These are phyloP conservation scores for Hirtodrosophila duncani DNA, from an alignment of 2,888 invertebrate species.

Conservation along the genomic window DNA sequence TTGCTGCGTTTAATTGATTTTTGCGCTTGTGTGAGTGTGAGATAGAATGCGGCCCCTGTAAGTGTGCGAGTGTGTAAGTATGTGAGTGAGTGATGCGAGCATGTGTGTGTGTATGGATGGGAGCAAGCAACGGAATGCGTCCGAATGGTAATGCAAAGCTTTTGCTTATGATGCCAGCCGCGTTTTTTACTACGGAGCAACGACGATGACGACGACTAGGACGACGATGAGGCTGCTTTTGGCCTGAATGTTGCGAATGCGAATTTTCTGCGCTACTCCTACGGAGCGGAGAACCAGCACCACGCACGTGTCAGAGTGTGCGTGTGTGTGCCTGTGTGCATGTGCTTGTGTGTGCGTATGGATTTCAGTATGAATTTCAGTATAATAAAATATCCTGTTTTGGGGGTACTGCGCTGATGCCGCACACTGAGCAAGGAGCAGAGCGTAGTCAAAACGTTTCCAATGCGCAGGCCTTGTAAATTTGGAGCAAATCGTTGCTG, in stretches of 20 bases:
- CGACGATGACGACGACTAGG: background rate
- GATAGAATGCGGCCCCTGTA: conserved; percentile 23
- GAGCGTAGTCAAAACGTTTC: conserved; percentile 20
- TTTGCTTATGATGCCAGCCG: conserved; percentile 70
- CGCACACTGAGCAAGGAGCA: conserved; percentile 4
- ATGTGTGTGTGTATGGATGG: conserved; percentile 32
- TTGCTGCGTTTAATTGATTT: conserved; percentile 58
- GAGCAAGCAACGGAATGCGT: conserved; percentile 71
- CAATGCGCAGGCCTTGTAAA: conserved; percentile 50
- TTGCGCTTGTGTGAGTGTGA: conserved; percentile 53
- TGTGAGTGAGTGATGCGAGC: conserved; percentile 34
- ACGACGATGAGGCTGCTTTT: conserved; percentile 49
- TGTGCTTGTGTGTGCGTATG: conserved; percentile 20
- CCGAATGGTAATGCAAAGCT: conserved; percentile 71
- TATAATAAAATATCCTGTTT: conserved; percentile 77
- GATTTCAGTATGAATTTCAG: conserved; percentile 59
- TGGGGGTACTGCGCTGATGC: conserved; percentile 24
- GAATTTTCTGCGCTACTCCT: conserved; percentile 63
- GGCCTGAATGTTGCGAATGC: conserved; percentile 69
- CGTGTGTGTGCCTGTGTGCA: conserved; percentile 2
- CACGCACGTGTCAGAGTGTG: conserved; percentile 15
- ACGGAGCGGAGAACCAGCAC: conserved; percentile 31
- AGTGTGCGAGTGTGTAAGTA: conserved; percentile 18
- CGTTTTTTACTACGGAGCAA: conserved; percentile 53
- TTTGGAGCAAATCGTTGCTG: conserved; percentile 62